A percentile compares a stretch with the other conserved stretches of the same genome.
phyloP scores from a whole-genome alignment of 1,140 invertebrate genomes.

The Diplogasteroides magnus region DNA sequence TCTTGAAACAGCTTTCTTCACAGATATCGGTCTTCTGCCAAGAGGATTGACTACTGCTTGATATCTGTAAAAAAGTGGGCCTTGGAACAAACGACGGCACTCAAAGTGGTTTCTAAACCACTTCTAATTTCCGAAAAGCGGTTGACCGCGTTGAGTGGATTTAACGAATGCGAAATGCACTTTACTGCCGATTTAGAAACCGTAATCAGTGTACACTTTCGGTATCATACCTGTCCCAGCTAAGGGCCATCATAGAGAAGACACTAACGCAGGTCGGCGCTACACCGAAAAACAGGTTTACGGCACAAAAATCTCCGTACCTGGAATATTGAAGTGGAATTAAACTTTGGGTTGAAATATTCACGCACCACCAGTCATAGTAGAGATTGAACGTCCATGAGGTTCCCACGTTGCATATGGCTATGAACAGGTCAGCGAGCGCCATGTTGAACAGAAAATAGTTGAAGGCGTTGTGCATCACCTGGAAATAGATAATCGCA shows the following conservation, averaged over 20 bases:
- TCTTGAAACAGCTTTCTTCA: conserved; percentile 68
- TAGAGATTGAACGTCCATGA: conserved; percentile 39
- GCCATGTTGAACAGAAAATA: conserved; percentile 61
- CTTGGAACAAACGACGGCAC: too few relatives aligned
- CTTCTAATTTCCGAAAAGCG: too few relatives aligned
- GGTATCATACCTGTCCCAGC: conserved; percentile 79
- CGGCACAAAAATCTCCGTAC: conserved; percentile 14
- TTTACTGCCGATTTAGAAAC: too few relatives aligned
- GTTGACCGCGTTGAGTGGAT: too few relatives aligned
- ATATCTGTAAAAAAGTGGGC: conserved; percentile 66
- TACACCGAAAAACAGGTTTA: conserved; percentile 69
- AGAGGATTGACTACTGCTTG: conserved; percentile 81
- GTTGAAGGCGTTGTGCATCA: conserved; percentile 49
- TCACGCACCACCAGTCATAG: conserved; percentile 76
- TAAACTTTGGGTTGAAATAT: too few relatives aligned
- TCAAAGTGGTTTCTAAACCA: too few relatives aligned
- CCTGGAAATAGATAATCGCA: too few relatives aligned
- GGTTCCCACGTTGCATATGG: conserved; percentile 57
- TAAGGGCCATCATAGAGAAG: conserved; percentile 87
- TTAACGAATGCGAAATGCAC: too few relatives aligned
- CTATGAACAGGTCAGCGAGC: conserved; percentile 60
- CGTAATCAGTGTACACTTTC: too few relatives aligned
- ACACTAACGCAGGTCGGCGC: conserved; percentile 80
- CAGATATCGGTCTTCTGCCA: conserved; percentile 71
- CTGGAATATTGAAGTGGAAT: not conserved